Evolutionary conservation across 2,888 invertebrate genomes (phyloP), one percentile per base, ranked within the genome.

Genomic region (Glaucopsyche alexis): DNA sequence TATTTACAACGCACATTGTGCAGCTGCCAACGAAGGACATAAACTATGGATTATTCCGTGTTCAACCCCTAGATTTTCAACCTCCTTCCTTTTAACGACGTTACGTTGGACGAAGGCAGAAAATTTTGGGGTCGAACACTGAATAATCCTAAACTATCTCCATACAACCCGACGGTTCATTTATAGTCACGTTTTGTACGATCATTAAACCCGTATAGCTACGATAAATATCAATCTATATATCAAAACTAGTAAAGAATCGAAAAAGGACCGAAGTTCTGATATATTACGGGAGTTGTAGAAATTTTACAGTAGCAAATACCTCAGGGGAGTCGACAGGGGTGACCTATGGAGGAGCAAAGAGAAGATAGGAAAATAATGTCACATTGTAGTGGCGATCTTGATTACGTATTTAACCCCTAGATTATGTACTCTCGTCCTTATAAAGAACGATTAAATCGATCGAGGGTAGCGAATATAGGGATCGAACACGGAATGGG

Each of bases 161-260:
- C 60, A 60, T 14, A 60, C 60, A 29, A 60, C 60, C 60, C 80
- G 76, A 80, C 82, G 79, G 81, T 84, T 69, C 52, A 81, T 83
- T 88, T 92, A 91, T 91, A 91, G 90, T 91, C 91, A 87, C 85
- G 82, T 85, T 91, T 92, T 91, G 91, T 91, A 92, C 92, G 87
- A 85, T 88, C 82, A 87, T 85, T 89, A 85, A 83, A 81, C 73
- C 81, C 79, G 82, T 78, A 77, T 64, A 73, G 72, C 78, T 78
- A 79, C 76, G 77, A 79, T 77, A 76, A 72, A 72, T 67, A 72
- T 72, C 72, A 42, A 77, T 77, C 72, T 75, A 77, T 77, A 75
- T 77, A 78, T 77, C 78, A 79, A 77, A 78, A 77, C 78, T 80
- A 81, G 78, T 82, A 82, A 82, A 82, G 78, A 80, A 81, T 82